Evolutionary conservation across 2,113 vertebrate species (phyloP).

Genomic region (Callopanchax toddi): DNA sequence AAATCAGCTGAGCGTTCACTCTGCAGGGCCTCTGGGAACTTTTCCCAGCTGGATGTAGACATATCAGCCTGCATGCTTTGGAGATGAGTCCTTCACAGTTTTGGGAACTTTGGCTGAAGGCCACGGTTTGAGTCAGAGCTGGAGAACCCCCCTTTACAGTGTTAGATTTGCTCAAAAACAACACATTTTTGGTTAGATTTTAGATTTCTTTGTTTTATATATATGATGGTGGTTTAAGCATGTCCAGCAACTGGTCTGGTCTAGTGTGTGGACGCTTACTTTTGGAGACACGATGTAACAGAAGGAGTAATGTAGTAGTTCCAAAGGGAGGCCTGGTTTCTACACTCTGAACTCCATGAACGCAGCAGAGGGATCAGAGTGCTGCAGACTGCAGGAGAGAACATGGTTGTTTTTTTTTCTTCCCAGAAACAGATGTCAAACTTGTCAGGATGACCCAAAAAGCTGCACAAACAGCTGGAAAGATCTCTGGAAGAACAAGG

Average conservation of each 20-base stretch:
- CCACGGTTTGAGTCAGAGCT: slow-evolving; percentile 40
- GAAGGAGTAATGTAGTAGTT: slow-evolving; percentile 37
- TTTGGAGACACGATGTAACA: slow-evolving; percentile 15
- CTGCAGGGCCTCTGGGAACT: slow-evolving; percentile 19
- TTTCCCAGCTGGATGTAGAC: slow-evolving; percentile 32
- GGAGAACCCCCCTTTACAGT: slow-evolving; percentile 13
- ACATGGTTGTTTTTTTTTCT: slow-evolving; percentile 1
- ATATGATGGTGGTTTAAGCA: slow-evolving; percentile 2
- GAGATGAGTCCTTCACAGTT: slow-evolving; percentile 54
- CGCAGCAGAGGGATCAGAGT: slow-evolving; percentile 22
- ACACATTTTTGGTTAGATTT: too few relatives aligned
- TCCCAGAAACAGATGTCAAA: slow-evolving; percentile 43
- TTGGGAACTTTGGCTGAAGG: slow-evolving; percentile 45
- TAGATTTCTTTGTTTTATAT: slow-evolving; percentile 1
- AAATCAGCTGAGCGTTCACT: slow-evolving; percentile 35
- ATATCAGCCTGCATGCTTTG: slow-evolving; percentile 63
- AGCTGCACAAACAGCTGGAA: slow-evolving; percentile 41
- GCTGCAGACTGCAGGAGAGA: slow-evolving; percentile 3
- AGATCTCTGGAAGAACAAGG: slow-evolving; percentile 27
- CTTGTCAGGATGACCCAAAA: slow-evolving; percentile 59
- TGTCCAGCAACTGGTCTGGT: background rate
- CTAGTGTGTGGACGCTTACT: background rate
- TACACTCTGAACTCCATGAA: slow-evolving; percentile 47
- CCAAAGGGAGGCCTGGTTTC: slow-evolving; percentile 27
- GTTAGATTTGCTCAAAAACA: slow-evolving; percentile 16